Percentiles rank a stretch among this genome's conserved stretches.
These are phyloP conservation scores for Cotesia typhae DNA, from an alignment of 1,140 invertebrate genomes.

Conservation along the genomic window DNA sequence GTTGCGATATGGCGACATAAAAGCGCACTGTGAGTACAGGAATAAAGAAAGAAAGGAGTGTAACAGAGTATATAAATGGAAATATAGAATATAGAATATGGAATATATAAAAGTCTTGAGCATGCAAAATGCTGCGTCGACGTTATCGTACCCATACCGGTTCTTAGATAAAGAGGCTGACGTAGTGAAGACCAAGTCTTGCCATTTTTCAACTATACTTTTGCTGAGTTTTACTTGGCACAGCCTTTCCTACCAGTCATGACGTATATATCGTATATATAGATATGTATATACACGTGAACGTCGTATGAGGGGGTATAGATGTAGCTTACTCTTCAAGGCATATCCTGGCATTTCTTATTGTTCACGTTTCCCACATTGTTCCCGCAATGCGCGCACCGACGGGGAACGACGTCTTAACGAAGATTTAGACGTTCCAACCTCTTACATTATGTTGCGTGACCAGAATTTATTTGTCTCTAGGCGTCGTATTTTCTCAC, in stretches of 20 bases:
- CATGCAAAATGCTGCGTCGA: constrained; percentile 47
- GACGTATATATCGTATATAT: not conserved
- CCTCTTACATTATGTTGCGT: constrained; percentile 42
- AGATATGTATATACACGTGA: not conserved
- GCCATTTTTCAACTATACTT: constrained; percentile 43
- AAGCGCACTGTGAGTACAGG: no score
- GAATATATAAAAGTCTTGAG: constrained; percentile 32
- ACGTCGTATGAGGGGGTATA: not conserved
- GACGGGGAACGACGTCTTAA: constrained; percentile 38
- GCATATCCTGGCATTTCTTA: constrained; percentile 25
- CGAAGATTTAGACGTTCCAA: constrained; percentile 43
- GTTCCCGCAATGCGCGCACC: constrained; percentile 34
- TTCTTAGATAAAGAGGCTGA: constrained; percentile 42
- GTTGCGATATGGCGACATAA: constrained; percentile 1
- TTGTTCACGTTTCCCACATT: constrained; percentile 42
- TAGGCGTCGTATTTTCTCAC: constrained; percentile 28
- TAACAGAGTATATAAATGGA: constrained; percentile 7
- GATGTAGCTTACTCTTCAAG: constrained; percentile 1
- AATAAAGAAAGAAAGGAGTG: constrained; percentile 7
- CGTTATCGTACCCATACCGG: constrained; percentile 37
- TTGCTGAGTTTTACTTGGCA: constrained; percentile 46
- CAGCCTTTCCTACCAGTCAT: constrained; percentile 9
- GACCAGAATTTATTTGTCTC: constrained; percentile 45
- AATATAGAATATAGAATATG: constrained; percentile 5
- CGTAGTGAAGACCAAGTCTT: constrained; percentile 43